phyloP scores from a whole-genome alignment of 2,113 vertebrate genomes.

The Enhydra lutris region DNA sequence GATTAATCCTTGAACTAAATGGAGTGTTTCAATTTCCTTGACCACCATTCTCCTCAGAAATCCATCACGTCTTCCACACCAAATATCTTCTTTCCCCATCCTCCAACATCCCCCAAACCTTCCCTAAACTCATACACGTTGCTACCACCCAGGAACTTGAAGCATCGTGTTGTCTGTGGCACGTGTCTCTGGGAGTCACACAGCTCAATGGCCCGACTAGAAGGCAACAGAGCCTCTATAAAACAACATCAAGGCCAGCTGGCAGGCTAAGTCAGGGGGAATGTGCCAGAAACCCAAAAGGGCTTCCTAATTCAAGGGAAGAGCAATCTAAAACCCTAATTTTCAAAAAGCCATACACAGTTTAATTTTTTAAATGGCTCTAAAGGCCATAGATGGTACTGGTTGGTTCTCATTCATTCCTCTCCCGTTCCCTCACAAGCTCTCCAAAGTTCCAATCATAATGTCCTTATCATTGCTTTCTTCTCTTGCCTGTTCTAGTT shows the following conservation, averaged over 20 bases:
- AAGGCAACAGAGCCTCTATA: neutral
- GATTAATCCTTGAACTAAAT: neutral
- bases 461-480: neutral
- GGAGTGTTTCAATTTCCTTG: neutral
- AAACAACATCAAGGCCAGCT: neutral
- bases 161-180: neutral
- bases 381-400: neutral
- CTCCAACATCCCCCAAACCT: neutral
- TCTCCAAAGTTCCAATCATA: neutral
- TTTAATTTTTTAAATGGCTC: neutral
- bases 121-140: neutral
- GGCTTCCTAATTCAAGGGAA: neutral
- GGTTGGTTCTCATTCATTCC: neutral
- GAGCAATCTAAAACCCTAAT: neutral
- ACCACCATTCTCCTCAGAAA: neutral
- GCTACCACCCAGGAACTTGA: neutral
- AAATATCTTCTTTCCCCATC: neutral
- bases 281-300: neutral
- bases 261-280: fast-evolving
- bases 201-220: neutral
- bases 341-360: neutral
- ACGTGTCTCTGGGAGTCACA: neutral
- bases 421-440: neutral
- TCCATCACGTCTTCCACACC: neutral
- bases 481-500: neutral